A percentile compares a stretch with the other conserved stretches of the same genome.
Conservation (phyloP, 37 sponge, comb jelly and placozoan species). For the Haliclona indistincta region DNA sequence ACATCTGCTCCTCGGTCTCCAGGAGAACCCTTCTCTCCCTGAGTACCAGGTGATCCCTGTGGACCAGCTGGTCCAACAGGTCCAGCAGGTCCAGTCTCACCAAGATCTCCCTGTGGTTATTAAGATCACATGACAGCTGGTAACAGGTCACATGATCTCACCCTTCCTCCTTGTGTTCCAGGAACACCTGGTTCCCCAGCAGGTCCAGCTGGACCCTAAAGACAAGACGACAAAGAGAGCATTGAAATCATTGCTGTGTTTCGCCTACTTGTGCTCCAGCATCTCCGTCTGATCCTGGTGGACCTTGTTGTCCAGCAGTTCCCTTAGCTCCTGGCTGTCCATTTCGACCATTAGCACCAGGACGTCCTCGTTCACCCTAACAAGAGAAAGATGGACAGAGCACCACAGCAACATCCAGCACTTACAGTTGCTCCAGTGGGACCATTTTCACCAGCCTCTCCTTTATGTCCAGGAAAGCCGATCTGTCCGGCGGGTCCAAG, state of each 20-base stretch:
- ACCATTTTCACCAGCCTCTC: slow-evolving; percentile 61
- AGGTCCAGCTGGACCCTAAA: slow-evolving; percentile 28
- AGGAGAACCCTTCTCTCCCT: neutral
- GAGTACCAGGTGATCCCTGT: neutral
- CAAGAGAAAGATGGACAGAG: neutral
- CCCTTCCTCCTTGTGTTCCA: slow-evolving; percentile 42
- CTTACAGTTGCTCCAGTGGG: slow-evolving; percentile 24
- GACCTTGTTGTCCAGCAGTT: slow-evolving; percentile 15
- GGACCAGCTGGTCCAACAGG: neutral
- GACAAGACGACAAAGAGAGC: neutral
- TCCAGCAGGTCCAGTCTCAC: too few relatives aligned
- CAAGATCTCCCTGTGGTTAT: too few relatives aligned
- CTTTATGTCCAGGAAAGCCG: slow-evolving; percentile 56
- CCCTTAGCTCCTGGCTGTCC: slow-evolving; percentile 48
- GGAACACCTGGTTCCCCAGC: slow-evolving; percentile 44
- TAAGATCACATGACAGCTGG: too few relatives aligned
- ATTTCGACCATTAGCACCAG: slow-evolving; percentile 28
- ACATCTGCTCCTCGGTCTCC: too few relatives aligned
- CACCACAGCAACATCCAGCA: neutral
- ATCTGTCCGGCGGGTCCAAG: slow-evolving; percentile 56
- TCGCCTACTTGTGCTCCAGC: slow-evolving; percentile 1
- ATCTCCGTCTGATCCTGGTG: slow-evolving; percentile 39
- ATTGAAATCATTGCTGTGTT: neutral
- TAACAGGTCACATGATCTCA: too few relatives aligned
- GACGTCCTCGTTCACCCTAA: slow-evolving; percentile 41